phyloP scores from a whole-genome alignment of 2,797 vertebrate species.

The Phrynocephalus vlangalii region DNA sequence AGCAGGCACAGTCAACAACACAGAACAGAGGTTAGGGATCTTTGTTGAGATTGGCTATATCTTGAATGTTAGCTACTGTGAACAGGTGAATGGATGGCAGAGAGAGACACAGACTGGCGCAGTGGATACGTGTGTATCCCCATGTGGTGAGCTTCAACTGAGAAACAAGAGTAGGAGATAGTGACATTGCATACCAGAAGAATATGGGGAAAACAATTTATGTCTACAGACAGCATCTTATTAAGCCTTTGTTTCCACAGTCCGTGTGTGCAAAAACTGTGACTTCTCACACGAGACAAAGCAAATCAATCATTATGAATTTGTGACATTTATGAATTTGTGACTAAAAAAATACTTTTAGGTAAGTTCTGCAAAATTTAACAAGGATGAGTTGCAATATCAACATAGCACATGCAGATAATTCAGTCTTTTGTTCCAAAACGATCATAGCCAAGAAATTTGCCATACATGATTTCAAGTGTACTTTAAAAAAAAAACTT shows the following conservation, averaged over 20 bases:
- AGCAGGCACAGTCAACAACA: background rate
- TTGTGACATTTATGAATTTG: background rate
- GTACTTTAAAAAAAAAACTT: too few relatives aligned
- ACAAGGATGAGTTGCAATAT: slow-evolving; percentile 46
- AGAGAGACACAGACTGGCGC: background rate
- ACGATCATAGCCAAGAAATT: slow-evolving; percentile 14
- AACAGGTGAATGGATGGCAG: background rate
- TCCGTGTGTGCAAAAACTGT: background rate
- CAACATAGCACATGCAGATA: slow-evolving; percentile 16
- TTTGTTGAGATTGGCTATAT: background rate
- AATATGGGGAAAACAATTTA: slow-evolving; percentile 22
- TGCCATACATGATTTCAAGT: slow-evolving; percentile 13
- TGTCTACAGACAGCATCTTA: background rate
- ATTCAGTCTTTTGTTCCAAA: slow-evolving; percentile 17
- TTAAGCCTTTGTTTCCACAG: background rate
- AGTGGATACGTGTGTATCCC: background rate
- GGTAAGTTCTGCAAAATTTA: slow-evolving; percentile 43
- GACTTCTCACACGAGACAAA: background rate
- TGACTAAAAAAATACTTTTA: slow-evolving; percentile 47
- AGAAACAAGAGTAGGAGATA: background rate
- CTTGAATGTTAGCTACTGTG: background rate
- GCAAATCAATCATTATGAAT: background rate
- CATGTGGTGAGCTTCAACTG: background rate
- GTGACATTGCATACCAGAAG: slow-evolving; percentile 22
- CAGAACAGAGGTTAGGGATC: slow-evolving; percentile 19